A percentile compares a stretch with the other conserved stretches of the same genome.
phyloP scores from a whole-genome alignment of 2,888 invertebrate species.

The Phasia obesa region DNA sequence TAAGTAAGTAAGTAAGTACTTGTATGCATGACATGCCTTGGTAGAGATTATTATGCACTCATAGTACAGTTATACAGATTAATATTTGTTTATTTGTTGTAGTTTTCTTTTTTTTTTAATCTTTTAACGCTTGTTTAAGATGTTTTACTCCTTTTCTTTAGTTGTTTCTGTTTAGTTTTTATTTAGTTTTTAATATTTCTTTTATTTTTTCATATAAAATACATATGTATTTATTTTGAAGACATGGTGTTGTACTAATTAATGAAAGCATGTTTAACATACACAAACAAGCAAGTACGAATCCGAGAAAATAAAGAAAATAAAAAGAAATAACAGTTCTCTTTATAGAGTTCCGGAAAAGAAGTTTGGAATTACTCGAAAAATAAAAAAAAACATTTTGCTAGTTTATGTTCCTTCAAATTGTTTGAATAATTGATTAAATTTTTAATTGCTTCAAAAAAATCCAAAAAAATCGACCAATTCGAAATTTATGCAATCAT shows the following conservation, averaged over 20 bases:
- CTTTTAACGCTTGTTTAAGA: slow-evolving; percentile 64
- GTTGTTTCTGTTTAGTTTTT: slow-evolving; percentile 29
- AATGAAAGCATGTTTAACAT: slow-evolving; percentile 56
- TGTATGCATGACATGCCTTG: background rate
- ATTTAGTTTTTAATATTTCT: slow-evolving; percentile 11
- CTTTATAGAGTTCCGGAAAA: too few species aligned
- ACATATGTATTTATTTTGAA: slow-evolving; percentile 35
- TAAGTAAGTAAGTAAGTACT: background rate
- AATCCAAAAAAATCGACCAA: too few species aligned
- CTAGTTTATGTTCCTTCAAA: too few species aligned
- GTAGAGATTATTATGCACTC: slow-evolving; percentile 3
- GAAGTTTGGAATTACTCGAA: too few species aligned
- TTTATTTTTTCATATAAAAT: slow-evolving; percentile 38
- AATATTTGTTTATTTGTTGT: slow-evolving; percentile 19
- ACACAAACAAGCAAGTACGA: slow-evolving; percentile 21
- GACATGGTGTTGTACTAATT: slow-evolving; percentile 62
- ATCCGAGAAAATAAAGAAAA: background rate
- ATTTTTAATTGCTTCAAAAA: too few species aligned
- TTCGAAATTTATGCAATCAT: too few species aligned
- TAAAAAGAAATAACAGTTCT: background rate
- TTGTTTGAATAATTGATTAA: too few species aligned
- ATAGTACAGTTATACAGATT: background rate
- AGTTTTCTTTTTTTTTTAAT: slow-evolving; percentile 65
- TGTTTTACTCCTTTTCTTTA: slow-evolving; percentile 39
- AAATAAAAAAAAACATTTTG: background rate